A percentile compares a stretch with the other conserved stretches of the same genome.
These are phyloP conservation scores for Melipona bicolor DNA, from an alignment of 2,888 invertebrate genomes.

Conservation along the genomic window DNA sequence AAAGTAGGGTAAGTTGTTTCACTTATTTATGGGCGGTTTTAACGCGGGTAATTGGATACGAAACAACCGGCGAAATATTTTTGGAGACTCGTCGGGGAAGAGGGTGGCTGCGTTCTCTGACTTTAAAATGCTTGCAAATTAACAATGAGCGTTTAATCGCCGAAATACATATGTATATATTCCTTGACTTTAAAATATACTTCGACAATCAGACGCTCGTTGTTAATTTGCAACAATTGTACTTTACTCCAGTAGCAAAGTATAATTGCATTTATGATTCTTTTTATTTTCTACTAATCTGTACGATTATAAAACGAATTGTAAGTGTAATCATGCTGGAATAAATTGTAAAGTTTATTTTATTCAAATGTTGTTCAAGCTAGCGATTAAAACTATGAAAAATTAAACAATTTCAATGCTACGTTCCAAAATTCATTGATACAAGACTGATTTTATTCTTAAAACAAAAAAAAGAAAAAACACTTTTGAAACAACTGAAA, in stretches of 20 bases:
- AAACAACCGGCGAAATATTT: not conserved
- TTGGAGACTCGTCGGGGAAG: too few relatives aligned
- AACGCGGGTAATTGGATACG: not conserved
- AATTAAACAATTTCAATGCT: not conserved
- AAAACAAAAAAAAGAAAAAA: not conserved
- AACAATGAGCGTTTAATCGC: not conserved
- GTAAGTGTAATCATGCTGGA: not conserved
- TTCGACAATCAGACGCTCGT: too few relatives aligned
- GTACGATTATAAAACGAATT: too few relatives aligned
- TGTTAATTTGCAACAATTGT: too few relatives aligned
- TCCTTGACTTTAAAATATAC: too few relatives aligned
- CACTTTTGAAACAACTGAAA: not conserved
- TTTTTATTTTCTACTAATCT: too few relatives aligned
- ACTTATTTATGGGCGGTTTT: not conserved
- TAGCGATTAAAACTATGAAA: not conserved
- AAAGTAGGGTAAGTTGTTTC: not conserved
- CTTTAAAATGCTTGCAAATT: not conserved
- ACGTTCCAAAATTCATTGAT: not conserved
- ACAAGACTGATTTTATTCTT: not conserved
- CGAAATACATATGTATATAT: too few relatives aligned
- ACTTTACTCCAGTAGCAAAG: too few relatives aligned
- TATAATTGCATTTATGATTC: too few relatives aligned
- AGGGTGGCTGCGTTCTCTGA: not conserved
- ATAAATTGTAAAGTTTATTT: not conserved
- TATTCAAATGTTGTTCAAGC: not conserved